Percentiles rank a stretch among this genome's conserved stretches.
Conservation (phyloP, 2,113 vertebrate species). For the Aphelocoma coerulescens region DNA sequence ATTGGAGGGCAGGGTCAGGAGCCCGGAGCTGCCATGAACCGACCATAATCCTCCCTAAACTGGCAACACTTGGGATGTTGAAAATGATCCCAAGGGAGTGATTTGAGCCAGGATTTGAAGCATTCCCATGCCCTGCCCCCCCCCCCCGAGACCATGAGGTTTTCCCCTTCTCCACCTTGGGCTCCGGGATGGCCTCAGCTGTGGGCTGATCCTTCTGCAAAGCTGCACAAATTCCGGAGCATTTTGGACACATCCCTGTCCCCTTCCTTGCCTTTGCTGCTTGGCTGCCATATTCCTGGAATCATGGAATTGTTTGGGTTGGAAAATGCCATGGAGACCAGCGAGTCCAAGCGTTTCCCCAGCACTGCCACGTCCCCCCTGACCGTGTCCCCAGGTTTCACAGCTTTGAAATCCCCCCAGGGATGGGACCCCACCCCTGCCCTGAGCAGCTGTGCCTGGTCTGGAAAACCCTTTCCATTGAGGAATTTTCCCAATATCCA, state of each 20-base stretch:
- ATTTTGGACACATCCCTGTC: not conserved
- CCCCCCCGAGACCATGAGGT: not conserved
- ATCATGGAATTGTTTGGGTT: not conserved
- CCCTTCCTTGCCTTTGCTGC: not conserved
- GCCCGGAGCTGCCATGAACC: not conserved
- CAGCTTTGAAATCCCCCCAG: not conserved
- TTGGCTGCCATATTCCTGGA: not conserved
- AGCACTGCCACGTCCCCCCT: not conserved
- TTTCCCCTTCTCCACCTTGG: not conserved
- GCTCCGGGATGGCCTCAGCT: not conserved
- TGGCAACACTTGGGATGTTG: not conserved
- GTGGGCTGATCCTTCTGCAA: not conserved
- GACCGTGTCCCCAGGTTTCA: not conserved
- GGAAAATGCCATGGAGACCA: not conserved
- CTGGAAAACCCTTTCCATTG: not conserved
- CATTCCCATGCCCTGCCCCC: not conserved
- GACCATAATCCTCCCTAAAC: not conserved
- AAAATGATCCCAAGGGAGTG: not conserved
- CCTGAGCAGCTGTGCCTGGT: not conserved
- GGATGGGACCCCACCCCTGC: not conserved
- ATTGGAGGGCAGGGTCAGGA: not conserved
- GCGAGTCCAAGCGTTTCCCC: fast-evolving
- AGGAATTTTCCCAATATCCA: not conserved
- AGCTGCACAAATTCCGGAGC: not conserved
- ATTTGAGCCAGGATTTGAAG: not conserved